Percentiles rank a stretch among this genome's conserved stretches.
Conservation (phyloP, 1,140 invertebrate species). For the Campodea augens region DNA sequence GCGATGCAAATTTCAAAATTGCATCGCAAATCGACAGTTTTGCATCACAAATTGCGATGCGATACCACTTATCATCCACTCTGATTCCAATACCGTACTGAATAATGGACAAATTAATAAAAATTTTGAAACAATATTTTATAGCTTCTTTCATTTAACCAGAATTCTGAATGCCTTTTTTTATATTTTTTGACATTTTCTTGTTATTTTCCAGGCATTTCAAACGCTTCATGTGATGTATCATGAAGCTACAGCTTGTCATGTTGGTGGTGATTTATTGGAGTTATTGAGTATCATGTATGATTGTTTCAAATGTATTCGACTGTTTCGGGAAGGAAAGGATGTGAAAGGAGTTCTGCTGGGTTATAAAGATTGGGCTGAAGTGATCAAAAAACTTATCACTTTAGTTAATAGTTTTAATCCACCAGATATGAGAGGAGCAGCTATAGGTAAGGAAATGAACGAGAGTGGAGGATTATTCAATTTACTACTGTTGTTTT, state of each 20-base stretch:
- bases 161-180: too few species aligned
- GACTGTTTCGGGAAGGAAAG: slow-evolving; percentile 38
- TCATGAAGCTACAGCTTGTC: slow-evolving; percentile 78
- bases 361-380: slow-evolving; percentile 61
- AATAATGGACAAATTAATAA: too few species aligned
- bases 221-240: slow-evolving; percentile 83
- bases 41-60: too few species aligned
- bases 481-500: not conserved
- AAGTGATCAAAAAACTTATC: slow-evolving; percentile 60
- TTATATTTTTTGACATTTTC: too few species aligned
- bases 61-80: too few species aligned
- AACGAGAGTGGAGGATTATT: too few species aligned
- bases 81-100: too few species aligned
- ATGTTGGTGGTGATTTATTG: slow-evolving; percentile 60
- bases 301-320: slow-evolving; percentile 46
- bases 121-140: too few species aligned
- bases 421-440: slow-evolving; percentile 58
- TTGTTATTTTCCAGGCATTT: slow-evolving; percentile 39
- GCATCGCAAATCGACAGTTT: too few species aligned
- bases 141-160: too few species aligned
- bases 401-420: slow-evolving; percentile 79
- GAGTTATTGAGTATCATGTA: slow-evolving; percentile 60
- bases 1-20: too few species aligned
- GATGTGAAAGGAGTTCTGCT: slow-evolving; percentile 40
- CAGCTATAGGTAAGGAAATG: slow-evolving; percentile 43